Percentiles rank a stretch among this genome's conserved stretches.
Conservation (phyloP, 23 tunicate species). For the Ascidia mentula region DNA sequence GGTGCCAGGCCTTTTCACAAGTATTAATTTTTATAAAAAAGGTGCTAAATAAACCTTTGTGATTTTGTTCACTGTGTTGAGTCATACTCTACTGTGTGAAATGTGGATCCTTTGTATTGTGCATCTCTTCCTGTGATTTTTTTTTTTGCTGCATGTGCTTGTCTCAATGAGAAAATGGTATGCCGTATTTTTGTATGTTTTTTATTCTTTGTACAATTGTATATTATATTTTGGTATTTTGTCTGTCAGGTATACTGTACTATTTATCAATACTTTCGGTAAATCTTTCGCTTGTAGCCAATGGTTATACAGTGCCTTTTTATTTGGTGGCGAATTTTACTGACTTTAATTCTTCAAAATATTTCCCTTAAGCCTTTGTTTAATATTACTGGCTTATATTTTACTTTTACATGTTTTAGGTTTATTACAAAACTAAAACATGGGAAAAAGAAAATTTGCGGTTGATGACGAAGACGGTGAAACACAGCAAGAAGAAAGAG, state of each 20-base stretch:
- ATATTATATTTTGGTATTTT: too few species aligned
- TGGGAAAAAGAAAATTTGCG: slow-evolving; percentile 13
- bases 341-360: too few species aligned
- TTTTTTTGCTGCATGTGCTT: background rate
- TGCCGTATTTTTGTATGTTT: background rate
- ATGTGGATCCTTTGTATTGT: background rate
- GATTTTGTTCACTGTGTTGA: too few species aligned
- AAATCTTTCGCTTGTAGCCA: too few species aligned
- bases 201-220: too few species aligned
- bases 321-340: too few species aligned
- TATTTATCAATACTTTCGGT: too few species aligned
- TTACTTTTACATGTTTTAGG: background rate
- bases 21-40: background rate
- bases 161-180: background rate
- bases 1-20: slow-evolving; percentile 29
- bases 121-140: background rate
- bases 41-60: background rate
- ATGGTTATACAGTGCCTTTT: too few species aligned
- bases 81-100: background rate
- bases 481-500: slow-evolving; percentile 25
- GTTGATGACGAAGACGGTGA: slow-evolving; percentile 23
- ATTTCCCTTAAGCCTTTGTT: too few species aligned
- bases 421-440: background rate
- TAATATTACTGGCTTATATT: background rate
- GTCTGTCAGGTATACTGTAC: too few species aligned